phyloP scores from a whole-genome alignment of 1,140 invertebrate genomes.

The Drosophila neocordata region DNA sequence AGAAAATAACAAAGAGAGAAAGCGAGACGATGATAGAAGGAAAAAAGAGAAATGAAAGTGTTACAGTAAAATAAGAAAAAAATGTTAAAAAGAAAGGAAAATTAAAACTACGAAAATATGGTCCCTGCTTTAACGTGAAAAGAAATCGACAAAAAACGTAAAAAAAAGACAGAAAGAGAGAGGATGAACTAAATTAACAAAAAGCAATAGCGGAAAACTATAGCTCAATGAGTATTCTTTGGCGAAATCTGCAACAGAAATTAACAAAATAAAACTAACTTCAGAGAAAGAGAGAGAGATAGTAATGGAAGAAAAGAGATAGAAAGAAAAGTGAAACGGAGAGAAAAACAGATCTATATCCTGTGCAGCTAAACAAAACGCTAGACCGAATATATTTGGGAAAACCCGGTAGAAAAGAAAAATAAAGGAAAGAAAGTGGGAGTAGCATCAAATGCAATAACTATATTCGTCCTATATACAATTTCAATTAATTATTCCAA shows the following conservation, averaged over 20 bases:
- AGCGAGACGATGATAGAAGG: too few relatives aligned
- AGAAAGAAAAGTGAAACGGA: background rate
- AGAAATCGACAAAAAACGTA: background rate
- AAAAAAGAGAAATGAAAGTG: too few relatives aligned
- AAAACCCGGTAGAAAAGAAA: background rate
- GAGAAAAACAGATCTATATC: too few relatives aligned
- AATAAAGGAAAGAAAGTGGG: background rate
- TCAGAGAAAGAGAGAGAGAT: constrained; percentile 3
- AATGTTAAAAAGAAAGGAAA: background rate
- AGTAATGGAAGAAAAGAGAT: background rate
- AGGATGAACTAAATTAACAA: background rate
- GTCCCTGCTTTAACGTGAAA: too few relatives aligned
- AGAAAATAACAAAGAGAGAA: constrained; percentile 16
- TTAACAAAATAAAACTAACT: background rate
- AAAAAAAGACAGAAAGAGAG: background rate
- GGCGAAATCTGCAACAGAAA: background rate
- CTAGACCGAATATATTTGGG: background rate
- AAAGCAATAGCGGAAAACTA: background rate
- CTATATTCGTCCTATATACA: background rate
- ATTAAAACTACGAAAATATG: background rate
- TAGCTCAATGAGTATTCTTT: background rate
- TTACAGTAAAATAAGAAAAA: background rate
- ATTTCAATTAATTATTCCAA: constrained; percentile 51
- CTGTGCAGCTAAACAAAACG: too few relatives aligned
- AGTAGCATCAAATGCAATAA: constrained; percentile 16